Base-by-base conservation (phyloP, 2,888 invertebrate genomes). In the Pecten maximus region DNA sequence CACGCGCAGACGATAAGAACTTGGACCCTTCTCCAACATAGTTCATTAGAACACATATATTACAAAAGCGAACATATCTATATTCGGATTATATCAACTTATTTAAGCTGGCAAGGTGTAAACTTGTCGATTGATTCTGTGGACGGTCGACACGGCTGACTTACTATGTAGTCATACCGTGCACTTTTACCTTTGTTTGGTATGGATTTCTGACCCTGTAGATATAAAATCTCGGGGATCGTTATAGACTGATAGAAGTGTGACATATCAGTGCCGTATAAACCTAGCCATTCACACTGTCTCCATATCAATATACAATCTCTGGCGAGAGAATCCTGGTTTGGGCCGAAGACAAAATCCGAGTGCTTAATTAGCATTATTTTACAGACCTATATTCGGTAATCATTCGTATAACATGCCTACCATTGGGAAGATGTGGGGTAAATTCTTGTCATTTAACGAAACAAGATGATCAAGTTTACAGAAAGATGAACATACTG, bases 311-410 rank as follows among this genome's bases (percentile, higher is more conserved):
- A 74, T 35, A 74, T 28, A 2, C 6, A 74, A 28, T 74, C 74
- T 74, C 35, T 74, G 74, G 74, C 74, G 35, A 2, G 35, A 35
- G 23, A 60, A 23, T 60, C n/a, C 60, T n/a, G n/a, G 60, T 60
- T 60, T 60, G 60, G 60, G 60, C 60, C 23, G 23, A 60, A n/a
- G 74, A 74, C 74, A 74, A 74, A 74, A 35, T 35, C 35, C 35
- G 74, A 35, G 35, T 74, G 74, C 74, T 74, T 74, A 35, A 74
- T 74, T 74, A 74, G 74, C 74, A 74, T 74, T 28, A 28, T 28
- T 74, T 35, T 35, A 28, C 74, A 6, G 8, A 0, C 35, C 12
- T 35, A 35, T 74, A n/a, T n/a, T n/a, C n/a, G n/a, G n/a, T n/a
- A n/a, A n/a, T n/a, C n/a, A n/a, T n/a, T n/a, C n/a, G n/a, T n/a